Conservation (phyloP, 2,888 invertebrate species). For the Ametastegia equiseti region DNA sequence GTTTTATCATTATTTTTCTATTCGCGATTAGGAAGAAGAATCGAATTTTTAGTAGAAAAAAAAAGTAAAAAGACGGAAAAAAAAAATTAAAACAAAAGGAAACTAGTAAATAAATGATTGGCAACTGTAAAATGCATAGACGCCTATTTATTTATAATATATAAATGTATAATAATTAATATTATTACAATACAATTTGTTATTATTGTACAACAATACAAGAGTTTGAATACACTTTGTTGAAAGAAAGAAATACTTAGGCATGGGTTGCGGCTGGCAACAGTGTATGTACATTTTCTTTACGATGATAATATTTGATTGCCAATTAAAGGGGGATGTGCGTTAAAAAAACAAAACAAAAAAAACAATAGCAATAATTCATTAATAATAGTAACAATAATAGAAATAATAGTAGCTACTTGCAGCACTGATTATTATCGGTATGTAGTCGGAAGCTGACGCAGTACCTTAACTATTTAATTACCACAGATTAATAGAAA, state of each 20-base stretch:
- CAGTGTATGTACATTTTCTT: slow-evolving; percentile 47
- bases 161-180: slow-evolving; percentile 66
- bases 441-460: slow-evolving; percentile 60
- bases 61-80: background rate
- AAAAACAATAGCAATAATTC: slow-evolving; percentile 57
- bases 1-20: background rate
- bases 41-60: background rate
- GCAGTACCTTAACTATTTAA: slow-evolving; percentile 64
- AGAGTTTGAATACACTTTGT: slow-evolving; percentile 67
- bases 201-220: slow-evolving; percentile 67
- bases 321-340: slow-evolving; percentile 38
- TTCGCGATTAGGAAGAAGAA: background rate
- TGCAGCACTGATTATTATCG: slow-evolving; percentile 57
- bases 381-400: slow-evolving; percentile 52
- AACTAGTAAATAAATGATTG: slow-evolving; percentile 34
- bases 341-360: slow-evolving; percentile 51
- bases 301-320: slow-evolving; percentile 26
- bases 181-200: slow-evolving; percentile 66
- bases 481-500: slow-evolving; percentile 74
- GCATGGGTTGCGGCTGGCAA: slow-evolving; percentile 53
- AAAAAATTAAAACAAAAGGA: background rate
- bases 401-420: slow-evolving; percentile 59
- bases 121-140: slow-evolving; percentile 33
- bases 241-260: slow-evolving; percentile 62
- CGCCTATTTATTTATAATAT: slow-evolving; percentile 52